A percentile compares a stretch with the other conserved stretches of the same genome.
Evolutionary conservation across 2,888 invertebrate genomes (phyloP).

Genomic region (Bombylius major): DNA sequence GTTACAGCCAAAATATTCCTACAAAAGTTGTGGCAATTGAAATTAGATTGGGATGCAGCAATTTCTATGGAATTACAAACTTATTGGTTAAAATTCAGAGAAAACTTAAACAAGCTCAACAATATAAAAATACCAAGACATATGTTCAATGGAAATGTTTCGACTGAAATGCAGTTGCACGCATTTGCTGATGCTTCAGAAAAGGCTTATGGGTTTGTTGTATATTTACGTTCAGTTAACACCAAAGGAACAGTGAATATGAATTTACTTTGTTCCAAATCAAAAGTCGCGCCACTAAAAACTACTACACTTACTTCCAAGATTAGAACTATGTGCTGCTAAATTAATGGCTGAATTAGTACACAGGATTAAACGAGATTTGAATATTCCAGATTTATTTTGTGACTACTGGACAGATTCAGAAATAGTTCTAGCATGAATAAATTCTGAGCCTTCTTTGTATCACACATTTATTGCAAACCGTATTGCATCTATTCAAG

Average conservation of each 20-base stretch:
- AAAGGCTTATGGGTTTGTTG: background rate
- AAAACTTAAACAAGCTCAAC: too few species aligned
- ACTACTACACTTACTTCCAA: background rate
- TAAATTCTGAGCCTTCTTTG: background rate
- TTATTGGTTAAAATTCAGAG: too few species aligned
- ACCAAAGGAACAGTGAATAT: background rate
- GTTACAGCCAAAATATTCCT: constrained; percentile 10
- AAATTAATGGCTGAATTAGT: background rate
- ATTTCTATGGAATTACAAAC: too few species aligned
- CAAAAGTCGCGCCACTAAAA: background rate
- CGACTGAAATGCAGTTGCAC: background rate
- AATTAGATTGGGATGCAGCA: background rate
- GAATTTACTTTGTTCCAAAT: background rate
- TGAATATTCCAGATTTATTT: background rate
- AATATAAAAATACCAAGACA: background rate
- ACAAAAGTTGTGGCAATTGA: constrained; percentile 10
- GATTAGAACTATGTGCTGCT: background rate
- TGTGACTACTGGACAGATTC: background rate
- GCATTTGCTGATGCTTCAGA: background rate
- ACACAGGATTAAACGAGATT: background rate
- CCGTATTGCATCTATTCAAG: background rate
- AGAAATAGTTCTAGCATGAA: background rate
- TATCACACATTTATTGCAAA: background rate
- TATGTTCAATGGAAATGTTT: background rate
- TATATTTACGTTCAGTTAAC: background rate